Base-by-base conservation (phyloP, 2,888 invertebrate genomes). In the Archips crataeganus region DNA sequence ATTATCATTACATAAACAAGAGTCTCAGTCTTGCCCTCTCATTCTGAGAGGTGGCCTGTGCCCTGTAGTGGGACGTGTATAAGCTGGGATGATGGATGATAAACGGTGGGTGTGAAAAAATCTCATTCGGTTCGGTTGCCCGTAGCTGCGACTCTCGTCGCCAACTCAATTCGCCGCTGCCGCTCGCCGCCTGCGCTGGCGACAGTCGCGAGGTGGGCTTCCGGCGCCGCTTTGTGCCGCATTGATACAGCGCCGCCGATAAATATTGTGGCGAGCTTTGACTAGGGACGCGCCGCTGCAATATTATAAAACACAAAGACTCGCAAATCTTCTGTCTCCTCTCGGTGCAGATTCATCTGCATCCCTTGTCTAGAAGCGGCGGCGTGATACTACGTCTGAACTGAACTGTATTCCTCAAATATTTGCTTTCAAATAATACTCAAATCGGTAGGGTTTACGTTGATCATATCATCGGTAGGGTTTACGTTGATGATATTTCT, bases 251-350 rank as follows among this genome's bases (percentile, higher is more conserved):
- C 87, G 86, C 88, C 90, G 89, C 90, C 93, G 91, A 94, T 93
- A 94, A 93, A 94, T 94, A 94, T 94, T 94, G 93, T 92, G 93
- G 92, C 89, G 88, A 85, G 88, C 91, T 92, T 91, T 91, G 91
- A 86, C 80, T 80, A 84, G 83, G 78, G 79, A 79, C 77, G 79
- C 80, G 75, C 79, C 80, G 79, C 78, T 79, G 77, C 79, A 78
- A 74, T 70, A 69, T 74, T 74, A 74, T 74, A 74, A 74, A 74
- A 61, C 70, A 61, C 72, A 72, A 72, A 71, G 71, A 70, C 66
- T 42, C 63, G 32, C 73, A 65, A 74, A 69, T 65, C 67, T 63
- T 65, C 69, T 49, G 64, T 70, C 69, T 69, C 67, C 8, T 45
- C 57, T 39, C 54, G n/a, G 34, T 65, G 61, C 69, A 60, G 65